These are phyloP conservation scores for Morone saxatilis DNA, from an alignment of 2,113 vertebrate genomes.

Conservation along the genomic window DNA sequence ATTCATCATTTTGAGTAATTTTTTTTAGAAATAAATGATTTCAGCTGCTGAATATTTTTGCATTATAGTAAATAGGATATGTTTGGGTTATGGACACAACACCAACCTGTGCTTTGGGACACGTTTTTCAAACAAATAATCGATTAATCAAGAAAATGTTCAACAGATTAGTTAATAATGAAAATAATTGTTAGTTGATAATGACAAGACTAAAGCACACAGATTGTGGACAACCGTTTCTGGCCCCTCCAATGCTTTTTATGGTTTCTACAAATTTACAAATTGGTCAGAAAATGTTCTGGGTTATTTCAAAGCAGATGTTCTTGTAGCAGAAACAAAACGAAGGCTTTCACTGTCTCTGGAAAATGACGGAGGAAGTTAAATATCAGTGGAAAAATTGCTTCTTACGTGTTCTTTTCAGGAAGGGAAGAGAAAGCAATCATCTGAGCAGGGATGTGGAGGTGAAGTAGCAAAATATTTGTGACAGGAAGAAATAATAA, in stretches of 20 bases:
- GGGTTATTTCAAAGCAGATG: not conserved
- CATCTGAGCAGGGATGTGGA: not conserved
- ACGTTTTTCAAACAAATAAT: no score
- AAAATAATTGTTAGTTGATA: no score
- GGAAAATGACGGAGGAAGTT: not conserved
- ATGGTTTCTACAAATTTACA: not conserved
- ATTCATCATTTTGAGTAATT: no score
- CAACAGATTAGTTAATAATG: no score
- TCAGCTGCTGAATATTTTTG: no score
- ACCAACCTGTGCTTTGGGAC: no score
- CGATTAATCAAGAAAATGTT: no score
- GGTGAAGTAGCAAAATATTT: not conserved
- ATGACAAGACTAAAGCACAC: not conserved
- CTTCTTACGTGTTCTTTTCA: constrained; percentile 12
- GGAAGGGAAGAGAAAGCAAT: constrained; percentile 13
- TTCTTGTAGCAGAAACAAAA: constrained; percentile 12
- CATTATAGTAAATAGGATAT: no score
- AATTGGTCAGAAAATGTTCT: not conserved
- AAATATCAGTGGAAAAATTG: constrained; percentile 18
- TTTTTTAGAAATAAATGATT: no score
- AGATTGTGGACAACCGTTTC: not conserved
- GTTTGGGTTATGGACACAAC: no score
- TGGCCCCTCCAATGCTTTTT: not conserved
- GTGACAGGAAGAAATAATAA: not conserved
- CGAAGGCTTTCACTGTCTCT: not conserved